These are phyloP conservation scores for Zootermopsis nevadensis DNA, from an alignment of 2,888 invertebrate species.

Conservation along the genomic window DNA sequence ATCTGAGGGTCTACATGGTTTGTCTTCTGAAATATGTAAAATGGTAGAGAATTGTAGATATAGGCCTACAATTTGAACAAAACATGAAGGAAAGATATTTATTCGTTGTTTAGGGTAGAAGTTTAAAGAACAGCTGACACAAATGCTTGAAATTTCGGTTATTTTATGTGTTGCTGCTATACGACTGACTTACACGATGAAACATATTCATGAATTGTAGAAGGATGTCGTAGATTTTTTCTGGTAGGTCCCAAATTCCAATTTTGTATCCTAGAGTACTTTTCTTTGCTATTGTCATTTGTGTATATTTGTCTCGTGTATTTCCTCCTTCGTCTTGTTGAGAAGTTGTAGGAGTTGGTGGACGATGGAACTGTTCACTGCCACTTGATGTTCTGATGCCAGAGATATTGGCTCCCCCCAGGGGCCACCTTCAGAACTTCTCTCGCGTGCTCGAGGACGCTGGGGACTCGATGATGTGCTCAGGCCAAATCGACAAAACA, in stretches of 20 bases:
- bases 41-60: too few relatives aligned
- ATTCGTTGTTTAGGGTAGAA: too few relatives aligned
- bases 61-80: too few relatives aligned
- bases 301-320: background rate
- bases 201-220: too few relatives aligned
- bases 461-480: slow-evolving; percentile 5
- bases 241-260: background rate
- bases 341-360: background rate
- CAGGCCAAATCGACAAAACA: slow-evolving; percentile 10
- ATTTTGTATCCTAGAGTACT: background rate
- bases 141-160: too few relatives aligned
- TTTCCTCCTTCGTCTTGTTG: background rate
- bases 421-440: slow-evolving; percentile 3
- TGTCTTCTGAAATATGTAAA: too few relatives aligned
- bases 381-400: slow-evolving; percentile 6
- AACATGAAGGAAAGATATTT: too few relatives aligned
- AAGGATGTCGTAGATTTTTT: too few relatives aligned
- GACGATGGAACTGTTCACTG: background rate
- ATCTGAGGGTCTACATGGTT: too few relatives aligned
- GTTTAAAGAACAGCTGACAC: too few relatives aligned
- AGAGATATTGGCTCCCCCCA: slow-evolving; percentile 4
- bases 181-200: too few relatives aligned
- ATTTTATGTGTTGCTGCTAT: too few relatives aligned
- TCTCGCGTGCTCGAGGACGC: background rate
- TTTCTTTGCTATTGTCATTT: background rate